These are phyloP conservation scores for Gryllus bimaculatus DNA, from an alignment of 1,140 invertebrate species.

Conservation along the genomic window DNA sequence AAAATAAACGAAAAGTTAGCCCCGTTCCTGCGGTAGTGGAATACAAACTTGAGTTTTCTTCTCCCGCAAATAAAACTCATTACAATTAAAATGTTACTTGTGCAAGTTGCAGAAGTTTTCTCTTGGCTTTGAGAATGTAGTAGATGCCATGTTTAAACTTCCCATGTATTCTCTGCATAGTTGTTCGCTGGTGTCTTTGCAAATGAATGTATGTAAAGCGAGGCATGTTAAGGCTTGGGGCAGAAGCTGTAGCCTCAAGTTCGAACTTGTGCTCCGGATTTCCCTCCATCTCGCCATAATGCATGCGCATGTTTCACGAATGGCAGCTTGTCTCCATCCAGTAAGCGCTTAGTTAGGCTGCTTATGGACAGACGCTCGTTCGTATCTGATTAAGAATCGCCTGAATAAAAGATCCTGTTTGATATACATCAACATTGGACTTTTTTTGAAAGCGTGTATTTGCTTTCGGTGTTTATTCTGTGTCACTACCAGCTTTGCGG, in stretches of 20 bases:
- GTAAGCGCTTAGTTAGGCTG: neutral
- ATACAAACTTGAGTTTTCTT: neutral
- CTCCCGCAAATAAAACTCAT: neutral
- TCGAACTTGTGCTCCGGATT: neutral
- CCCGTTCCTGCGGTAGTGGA: neutral
- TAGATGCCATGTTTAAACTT: neutral
- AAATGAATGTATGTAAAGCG: neutral
- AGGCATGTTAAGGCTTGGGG: neutral
- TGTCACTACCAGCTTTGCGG: no score
- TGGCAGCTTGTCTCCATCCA: neutral
- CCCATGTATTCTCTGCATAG: neutral
- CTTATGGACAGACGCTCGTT: no score
- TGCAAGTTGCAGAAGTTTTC: constrained; percentile 4
- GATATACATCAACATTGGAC: no score
- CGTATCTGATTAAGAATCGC: no score
- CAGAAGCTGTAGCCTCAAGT: neutral
- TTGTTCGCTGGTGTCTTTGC: neutral
- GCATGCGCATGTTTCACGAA: neutral
- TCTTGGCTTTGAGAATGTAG: neutral
- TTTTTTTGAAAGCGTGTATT: no score
- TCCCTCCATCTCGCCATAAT: neutral
- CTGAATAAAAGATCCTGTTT: no score
- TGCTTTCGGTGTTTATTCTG: no score
- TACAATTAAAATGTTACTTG: neutral
- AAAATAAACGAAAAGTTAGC: neutral